Percentiles rank a stretch among this genome's conserved stretches.
These are phyloP conservation scores for Drosophila colorata DNA, from an alignment of 2,888 invertebrate species.

Conservation along the genomic window DNA sequence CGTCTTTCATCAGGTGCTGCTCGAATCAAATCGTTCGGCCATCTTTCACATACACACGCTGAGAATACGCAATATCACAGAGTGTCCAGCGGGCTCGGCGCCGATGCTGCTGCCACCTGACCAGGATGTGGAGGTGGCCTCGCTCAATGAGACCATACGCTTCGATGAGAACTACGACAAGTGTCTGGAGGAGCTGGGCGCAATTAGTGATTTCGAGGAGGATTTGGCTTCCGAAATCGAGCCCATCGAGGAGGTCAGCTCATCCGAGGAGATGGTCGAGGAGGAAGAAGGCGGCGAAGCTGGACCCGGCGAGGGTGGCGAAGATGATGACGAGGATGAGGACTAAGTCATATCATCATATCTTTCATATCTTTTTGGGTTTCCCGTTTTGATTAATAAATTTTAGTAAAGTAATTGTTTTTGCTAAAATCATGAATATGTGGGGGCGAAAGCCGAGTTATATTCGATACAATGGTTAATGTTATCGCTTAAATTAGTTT, in stretches of 20 bases:
- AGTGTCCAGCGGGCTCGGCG: slow-evolving; percentile 68
- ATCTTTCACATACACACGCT: slow-evolving; percentile 76
- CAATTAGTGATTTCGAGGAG: slow-evolving; percentile 79
- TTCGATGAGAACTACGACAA: slow-evolving; percentile 78
- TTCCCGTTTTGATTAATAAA: slow-evolving; percentile 13
- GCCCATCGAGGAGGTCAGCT: slow-evolving; percentile 69
- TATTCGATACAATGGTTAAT: too few species aligned
- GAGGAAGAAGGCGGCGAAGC: slow-evolving; percentile 70
- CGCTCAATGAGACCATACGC: slow-evolving; percentile 78
- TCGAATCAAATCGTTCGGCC: slow-evolving; percentile 80
- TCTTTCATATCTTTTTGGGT: not conserved
- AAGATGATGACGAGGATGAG: slow-evolving; percentile 52
- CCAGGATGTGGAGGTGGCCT: slow-evolving; percentile 64
- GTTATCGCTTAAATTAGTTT: too few species aligned
- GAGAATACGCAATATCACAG: slow-evolving; percentile 65
- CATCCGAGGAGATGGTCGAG: slow-evolving; percentile 72
- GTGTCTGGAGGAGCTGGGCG: slow-evolving; percentile 68
- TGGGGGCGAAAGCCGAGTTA: too few species aligned
- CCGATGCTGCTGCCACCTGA: slow-evolving; percentile 63
- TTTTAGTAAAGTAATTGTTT: not conserved
- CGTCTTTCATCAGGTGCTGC: slow-evolving; percentile 78
- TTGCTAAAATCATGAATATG: not conserved
- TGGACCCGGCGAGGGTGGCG: slow-evolving; percentile 49
- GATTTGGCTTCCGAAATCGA: slow-evolving; percentile 75
- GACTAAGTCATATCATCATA: slow-evolving; percentile 19